Base-by-base conservation (phyloP, 2,113 vertebrate species). In the Micronycteris hirsuta region DNA sequence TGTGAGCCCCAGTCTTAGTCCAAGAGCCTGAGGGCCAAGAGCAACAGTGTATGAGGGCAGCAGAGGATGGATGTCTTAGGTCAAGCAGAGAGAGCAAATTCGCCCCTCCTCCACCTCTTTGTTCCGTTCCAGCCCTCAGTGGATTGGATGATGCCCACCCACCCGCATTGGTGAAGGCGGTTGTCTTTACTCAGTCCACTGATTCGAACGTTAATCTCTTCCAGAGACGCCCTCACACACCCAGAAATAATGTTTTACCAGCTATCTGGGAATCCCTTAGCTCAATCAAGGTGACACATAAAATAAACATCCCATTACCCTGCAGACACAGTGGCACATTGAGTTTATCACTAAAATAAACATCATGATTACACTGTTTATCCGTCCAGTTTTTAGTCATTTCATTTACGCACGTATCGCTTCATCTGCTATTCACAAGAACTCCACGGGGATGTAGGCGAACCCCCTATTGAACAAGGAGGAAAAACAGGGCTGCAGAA, bases 381-480 rank as follows among this genome's bases (percentile, higher is more conserved):
- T 52, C 52, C n/a, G 12, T 1, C 15, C 15, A 31, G 11, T 65
- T 45, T 4, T 33, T 28, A 9, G 47, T 36, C 56, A 19, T 36
- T n/a, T 47, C 22, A 10, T 68, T 92, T 43, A 36, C 17, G 70
- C 38, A 3, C 2, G 1, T 2, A 10, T n/a, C 20, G 61, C 38
- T 31, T 90, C 58, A 63, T 16, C 33, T 24, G 26, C 24, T 33
- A 15, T 7, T 33, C 43, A 63, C 33, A 38, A 47, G 63, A 43
- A 38, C 2, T 0, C 47, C 56, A 0, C 5, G 31, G n/a, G 5
- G 61, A 33, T 16, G 15, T 3, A 58, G 28, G 22, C 26, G 9
- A 19, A 41, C 14, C 3, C 11, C 28, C 47, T 13, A 3, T 1
- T 20, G 70, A 67, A 31, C 41, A 13, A 54, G 16, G 13, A 36